Evolutionary conservation across 2,113 vertebrate genomes (phyloP).

Genomic region (Thunnus maccoyii): DNA sequence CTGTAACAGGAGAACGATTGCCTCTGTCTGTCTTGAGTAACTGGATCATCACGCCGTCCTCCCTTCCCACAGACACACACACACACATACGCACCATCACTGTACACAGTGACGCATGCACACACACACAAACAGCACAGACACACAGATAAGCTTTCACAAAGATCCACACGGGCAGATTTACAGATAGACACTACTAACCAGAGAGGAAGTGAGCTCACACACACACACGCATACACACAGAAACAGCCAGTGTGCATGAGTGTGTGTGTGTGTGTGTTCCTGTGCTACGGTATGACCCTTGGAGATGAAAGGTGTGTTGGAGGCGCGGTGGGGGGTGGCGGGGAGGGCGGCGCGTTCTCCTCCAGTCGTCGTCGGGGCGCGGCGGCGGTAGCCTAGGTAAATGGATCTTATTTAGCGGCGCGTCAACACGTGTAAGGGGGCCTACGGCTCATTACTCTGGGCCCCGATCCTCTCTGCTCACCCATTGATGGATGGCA

Average conservation of each 20-base stretch:
- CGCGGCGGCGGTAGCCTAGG: conserved; percentile 72
- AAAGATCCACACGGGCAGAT: conserved; percentile 24
- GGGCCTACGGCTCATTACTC: conserved; percentile 86
- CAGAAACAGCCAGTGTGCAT: conserved; percentile 7
- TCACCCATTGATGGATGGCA: conserved; percentile 84
- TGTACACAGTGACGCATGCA: not conserved
- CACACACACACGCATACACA: not conserved
- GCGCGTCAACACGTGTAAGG: conserved; percentile 87
- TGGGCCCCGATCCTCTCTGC: conserved; percentile 74
- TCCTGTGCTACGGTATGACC: no score
- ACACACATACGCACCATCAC: conserved; percentile 18
- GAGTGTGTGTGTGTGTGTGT: conserved; percentile 12
- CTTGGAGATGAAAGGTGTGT: conserved; percentile 45
- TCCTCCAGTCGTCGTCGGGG: conserved; percentile 48
- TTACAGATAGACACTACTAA: conserved; percentile 31
- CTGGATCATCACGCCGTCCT: conserved; percentile 69
- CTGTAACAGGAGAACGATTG: conserved; percentile 81
- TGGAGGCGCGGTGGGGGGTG: conserved; percentile 11
- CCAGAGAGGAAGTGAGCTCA: conserved; percentile 5
- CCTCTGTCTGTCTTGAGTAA: conserved; percentile 82
- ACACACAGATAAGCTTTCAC: conserved; percentile 33
- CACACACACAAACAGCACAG: conserved; percentile 2
- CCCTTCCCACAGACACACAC: conserved; percentile 57
- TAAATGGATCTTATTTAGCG: conserved; percentile 89
- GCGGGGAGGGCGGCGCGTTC: conserved; percentile 38